Evolutionary conservation across 1,140 invertebrate species (phyloP), one percentile per base, ranked within the genome.

Genomic region (Probaryconus sp.): DNA sequence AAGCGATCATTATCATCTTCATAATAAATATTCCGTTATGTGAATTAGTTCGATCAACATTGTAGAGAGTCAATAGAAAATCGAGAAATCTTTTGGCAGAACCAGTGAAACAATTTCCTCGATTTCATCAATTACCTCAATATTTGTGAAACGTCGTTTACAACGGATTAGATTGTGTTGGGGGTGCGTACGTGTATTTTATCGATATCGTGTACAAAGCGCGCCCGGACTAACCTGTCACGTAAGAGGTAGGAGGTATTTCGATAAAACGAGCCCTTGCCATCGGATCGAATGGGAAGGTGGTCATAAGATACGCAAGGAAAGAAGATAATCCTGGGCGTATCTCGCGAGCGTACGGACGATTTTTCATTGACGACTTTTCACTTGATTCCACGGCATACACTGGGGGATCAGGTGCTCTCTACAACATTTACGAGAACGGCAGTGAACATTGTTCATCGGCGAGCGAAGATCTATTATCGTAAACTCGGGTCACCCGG

Each of bases 321-420:
- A 50, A 55, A 31, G 33, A 50, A 71, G 64, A 68, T 78, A 78
- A 77, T 70, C 65, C 56, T 11, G 33, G n/a, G 45, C 61, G 56
- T 70, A 72, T 69, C 68, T 75, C 50, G 63, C 61, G 61, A 47
- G 38, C 53, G 60, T 63, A 56, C 48, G 47, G 70, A 74, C 69
- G 67, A 68, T 70, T 68, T 74, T 76, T 74, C 73, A 76, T 64
- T 50, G 60, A 73, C 68, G 68, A 76, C 72, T 76, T 79, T 75
- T 72, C 70, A 71, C 63, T 77, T 50, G 64, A 69, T 68, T 64
- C 58, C 50, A 37, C 13, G 50, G 50, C 42, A 73, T 73, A 65
- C 70, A 55, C 63, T 48, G 26, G 64, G 56, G 70, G 63, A 74
- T 74, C 71, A 74, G 71, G 71, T 74, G 71, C 71, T 58, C 58